Conservation (phyloP, 1,140 invertebrate species). For the Orussus abietinus region DNA sequence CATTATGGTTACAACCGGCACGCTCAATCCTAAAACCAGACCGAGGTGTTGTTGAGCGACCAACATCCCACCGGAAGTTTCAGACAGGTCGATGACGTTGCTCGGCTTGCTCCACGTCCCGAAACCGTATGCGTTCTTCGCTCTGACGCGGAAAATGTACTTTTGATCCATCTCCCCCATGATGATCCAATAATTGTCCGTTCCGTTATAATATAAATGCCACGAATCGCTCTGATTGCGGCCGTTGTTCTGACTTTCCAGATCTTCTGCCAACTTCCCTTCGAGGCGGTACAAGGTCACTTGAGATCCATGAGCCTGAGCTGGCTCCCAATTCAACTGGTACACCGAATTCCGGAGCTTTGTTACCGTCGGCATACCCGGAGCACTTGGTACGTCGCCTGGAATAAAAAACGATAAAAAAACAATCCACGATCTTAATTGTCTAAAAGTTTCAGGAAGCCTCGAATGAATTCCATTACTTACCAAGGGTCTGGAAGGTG, state of each 20-base stretch:
- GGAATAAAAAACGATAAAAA: slow-evolving; percentile 22
- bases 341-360: slow-evolving; percentile 63
- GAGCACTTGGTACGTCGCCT: slow-evolving; percentile 65
- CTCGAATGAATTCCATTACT: slow-evolving; percentile 19
- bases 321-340: slow-evolving; percentile 69
- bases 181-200: slow-evolving; percentile 77
- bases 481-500: slow-evolving; percentile 72
- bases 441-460: slow-evolving; percentile 7
- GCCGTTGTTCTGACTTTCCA: slow-evolving; percentile 14
- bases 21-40: slow-evolving; percentile 58
- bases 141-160: slow-evolving; percentile 74
- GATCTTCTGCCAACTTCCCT: slow-evolving; percentile 38
- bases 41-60: slow-evolving; percentile 58
- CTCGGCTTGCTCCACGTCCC: slow-evolving; percentile 68
- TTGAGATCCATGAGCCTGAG: slow-evolving; percentile 63
- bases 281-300: slow-evolving; percentile 62
- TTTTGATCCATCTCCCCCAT: slow-evolving; percentile 60
- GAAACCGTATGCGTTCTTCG: slow-evolving; percentile 74
- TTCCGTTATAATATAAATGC: slow-evolving; percentile 76
- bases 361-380: slow-evolving; percentile 64
- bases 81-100: slow-evolving; percentile 55
- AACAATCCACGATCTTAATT: not conserved
- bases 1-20: slow-evolving; percentile 52
- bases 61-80: slow-evolving; percentile 56
- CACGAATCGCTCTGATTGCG: slow-evolving; percentile 51